A percentile compares a stretch with the other conserved stretches of the same genome.
Conservation (phyloP, 2,888 invertebrate species). For the Netelia melanura region DNA sequence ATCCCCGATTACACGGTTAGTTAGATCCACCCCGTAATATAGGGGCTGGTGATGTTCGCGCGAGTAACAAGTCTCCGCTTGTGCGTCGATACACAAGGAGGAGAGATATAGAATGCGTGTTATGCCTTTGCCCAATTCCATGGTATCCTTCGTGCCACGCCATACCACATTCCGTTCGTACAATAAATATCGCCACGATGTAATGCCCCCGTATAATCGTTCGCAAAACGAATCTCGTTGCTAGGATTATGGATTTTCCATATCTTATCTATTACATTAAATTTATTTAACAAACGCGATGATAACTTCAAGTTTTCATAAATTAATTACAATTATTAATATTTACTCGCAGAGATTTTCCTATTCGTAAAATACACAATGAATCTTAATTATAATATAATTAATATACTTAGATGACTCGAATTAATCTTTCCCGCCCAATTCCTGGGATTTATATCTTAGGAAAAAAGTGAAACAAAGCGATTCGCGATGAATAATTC, state of each 20-base stretch:
- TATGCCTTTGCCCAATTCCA: conserved; percentile 58
- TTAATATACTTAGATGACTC: background rate
- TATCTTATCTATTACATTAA: background rate
- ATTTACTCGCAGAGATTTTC: background rate
- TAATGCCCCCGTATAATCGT: background rate
- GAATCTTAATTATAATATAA: background rate
- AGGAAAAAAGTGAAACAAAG: background rate
- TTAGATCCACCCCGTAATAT: conserved; percentile 83
- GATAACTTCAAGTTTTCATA: too few relatives aligned
- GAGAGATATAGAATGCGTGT: conserved; percentile 33
- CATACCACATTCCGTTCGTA: background rate
- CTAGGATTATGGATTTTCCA: background rate
- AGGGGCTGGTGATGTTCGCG: conserved; percentile 28
- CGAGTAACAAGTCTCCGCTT: conserved; percentile 34
- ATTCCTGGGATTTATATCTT: background rate
- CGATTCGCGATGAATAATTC: conserved; percentile 17
- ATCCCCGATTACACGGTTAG: conserved; percentile 84
- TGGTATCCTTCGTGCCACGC: conserved; percentile 16
- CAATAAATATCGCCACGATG: background rate
- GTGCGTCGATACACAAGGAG: conserved; percentile 24
- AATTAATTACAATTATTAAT: too few relatives aligned
- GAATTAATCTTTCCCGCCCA: background rate
- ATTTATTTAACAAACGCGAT: background rate
- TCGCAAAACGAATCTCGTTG: background rate
- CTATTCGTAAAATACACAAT: background rate